Evolutionary conservation across 30 jellyfish, hydroid and myxozoan species (phyloP), one percentile per base, ranked within the genome.

Genomic region (Phacellophora camtschatica): DNA sequence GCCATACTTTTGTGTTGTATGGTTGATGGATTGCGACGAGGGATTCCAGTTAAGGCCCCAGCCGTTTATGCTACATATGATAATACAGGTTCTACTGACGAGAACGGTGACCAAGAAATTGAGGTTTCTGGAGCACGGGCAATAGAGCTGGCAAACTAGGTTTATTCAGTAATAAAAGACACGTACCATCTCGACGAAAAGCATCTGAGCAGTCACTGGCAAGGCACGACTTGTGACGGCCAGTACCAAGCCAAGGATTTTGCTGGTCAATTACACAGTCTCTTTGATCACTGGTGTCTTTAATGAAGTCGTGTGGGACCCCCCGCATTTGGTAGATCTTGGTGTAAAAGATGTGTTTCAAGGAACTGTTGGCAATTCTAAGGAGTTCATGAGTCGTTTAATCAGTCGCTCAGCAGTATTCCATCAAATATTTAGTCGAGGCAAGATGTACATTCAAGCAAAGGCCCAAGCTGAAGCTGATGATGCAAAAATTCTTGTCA

Each of bases 11-110:
- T 74, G 12, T 74, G 87, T 31, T 45, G 23, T 27, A 20, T 74
- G 13, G 87, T 74, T 20, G 65, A 74, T 51, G 87, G 87, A 19
- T 50, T 18, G 29, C 27, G 87, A 54, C 6, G 36, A 27, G 87
- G 64, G 18, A 54, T 74, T 16, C 73, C 87, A 42, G 87, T 74
- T 24, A 74, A 74, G 32, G 87, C 87, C 12, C 63, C 77, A 24
- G 22, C 19, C 10, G 74, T 71, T 46, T 71, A 71, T 54, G 16
- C 29, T 50, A 43, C 33, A 32, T 13, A 29, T 15, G 75, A 3
- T 49, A 15, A 34, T 25, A 35, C 19, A 8, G 20, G 32, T 25
- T 34, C 74, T 0, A 76, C 24, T 8, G 87, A 28, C 31, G 85
- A 34, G 15, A 28, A 32, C 24, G 34, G 18, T 8, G 63, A 51